These are phyloP conservation scores for Drosophila serrata DNA, from an alignment of 1,140 invertebrate species.

Conservation along the genomic window DNA sequence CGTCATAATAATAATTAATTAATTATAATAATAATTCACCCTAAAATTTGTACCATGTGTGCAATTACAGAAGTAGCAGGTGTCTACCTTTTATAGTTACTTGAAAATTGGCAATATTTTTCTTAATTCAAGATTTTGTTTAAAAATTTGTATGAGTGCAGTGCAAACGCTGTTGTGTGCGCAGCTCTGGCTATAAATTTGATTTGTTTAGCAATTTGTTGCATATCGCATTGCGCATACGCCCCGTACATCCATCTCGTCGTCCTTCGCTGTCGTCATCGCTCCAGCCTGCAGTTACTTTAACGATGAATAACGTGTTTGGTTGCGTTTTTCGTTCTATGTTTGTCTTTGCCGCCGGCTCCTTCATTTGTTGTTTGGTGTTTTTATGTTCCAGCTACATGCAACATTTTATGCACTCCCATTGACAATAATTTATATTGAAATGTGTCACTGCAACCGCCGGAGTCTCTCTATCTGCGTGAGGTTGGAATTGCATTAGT, in stretches of 20 bases:
- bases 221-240: conserved; percentile 82
- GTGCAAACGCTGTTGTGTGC: conserved; percentile 41
- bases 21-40: too few species aligned
- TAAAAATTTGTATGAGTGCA: conserved; percentile 15
- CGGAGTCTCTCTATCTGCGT: conserved; percentile 24
- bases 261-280: conserved; percentile 26
- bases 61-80: too few species aligned
- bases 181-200: conserved; percentile 75
- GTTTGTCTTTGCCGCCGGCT: conserved; percentile 16
- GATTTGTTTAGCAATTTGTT: conserved; percentile 84
- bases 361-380: conserved; percentile 31
- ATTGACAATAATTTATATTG: conserved; percentile 80
- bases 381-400: conserved; percentile 62
- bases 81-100: too few species aligned
- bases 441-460: conserved; percentile 56
- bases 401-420: conserved; percentile 72
- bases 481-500: conserved; percentile 30
- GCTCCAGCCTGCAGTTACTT: conserved; percentile 54
- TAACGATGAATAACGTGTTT: conserved; percentile 76
- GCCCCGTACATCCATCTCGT: conserved; percentile 76
- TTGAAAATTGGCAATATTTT: too few species aligned
- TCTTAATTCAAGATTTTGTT: too few species aligned
- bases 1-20: too few species aligned
- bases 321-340: conserved; percentile 17
- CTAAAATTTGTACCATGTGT: too few species aligned